A percentile compares a stretch with the other conserved stretches of the same genome.
These are phyloP conservation scores for Leontopithecus rosalia DNA, from an alignment of 2,797 vertebrate species.

Conservation along the genomic window DNA sequence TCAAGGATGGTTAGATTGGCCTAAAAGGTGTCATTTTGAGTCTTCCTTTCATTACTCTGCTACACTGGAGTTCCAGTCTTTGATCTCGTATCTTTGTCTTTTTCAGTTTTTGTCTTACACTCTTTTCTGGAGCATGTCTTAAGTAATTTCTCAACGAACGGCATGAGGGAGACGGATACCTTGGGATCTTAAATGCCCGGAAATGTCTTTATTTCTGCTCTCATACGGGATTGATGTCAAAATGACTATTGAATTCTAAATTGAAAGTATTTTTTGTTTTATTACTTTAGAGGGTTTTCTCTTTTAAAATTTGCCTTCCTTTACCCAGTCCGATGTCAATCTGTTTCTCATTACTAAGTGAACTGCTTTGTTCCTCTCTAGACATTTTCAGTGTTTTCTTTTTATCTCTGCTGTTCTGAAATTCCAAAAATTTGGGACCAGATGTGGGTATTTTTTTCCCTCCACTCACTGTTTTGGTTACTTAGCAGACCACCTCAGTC, in stretches of 20 bases:
- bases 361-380: neutral
- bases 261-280: neutral
- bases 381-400: neutral
- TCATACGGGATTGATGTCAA: neutral
- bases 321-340: neutral
- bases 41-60: neutral
- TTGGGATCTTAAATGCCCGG: neutral
- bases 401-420: neutral
- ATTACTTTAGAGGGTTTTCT: neutral
- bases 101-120: neutral
- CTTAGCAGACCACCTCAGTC: neutral
- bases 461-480: neutral
- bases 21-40: neutral
- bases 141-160: constrained; percentile 4
- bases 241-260: neutral
- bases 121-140: neutral
- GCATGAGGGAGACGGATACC: neutral
- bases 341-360: neutral
- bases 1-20: neutral
- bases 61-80: neutral
- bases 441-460: neutral
- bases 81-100: neutral
- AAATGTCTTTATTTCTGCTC: neutral
- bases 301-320: neutral
- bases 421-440: neutral